Evolutionary conservation across 2,113 vertebrate genomes (phyloP).

Genomic region (Sardina pilchardus): DNA sequence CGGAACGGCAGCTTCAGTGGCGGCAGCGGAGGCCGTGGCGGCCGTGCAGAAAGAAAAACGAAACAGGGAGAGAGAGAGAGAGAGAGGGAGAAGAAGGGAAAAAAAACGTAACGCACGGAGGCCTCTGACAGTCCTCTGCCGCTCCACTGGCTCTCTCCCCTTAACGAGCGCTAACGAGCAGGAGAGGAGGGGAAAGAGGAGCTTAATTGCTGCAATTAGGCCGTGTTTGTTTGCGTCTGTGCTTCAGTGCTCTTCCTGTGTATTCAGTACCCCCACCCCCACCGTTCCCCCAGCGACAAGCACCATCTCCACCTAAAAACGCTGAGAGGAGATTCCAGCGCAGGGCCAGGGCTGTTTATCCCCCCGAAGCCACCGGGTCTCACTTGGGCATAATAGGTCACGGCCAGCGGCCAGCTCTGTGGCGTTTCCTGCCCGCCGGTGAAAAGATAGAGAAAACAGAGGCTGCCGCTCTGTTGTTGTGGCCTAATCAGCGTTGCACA

Average conservation of each 20-base stretch:
- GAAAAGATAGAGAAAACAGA: not conserved
- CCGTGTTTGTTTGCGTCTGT: constrained; percentile 66
- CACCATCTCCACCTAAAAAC: not conserved
- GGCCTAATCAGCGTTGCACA: not conserved
- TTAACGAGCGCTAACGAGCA: constrained; percentile 65
- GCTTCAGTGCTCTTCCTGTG: constrained; percentile 60
- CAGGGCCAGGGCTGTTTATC: not conserved
- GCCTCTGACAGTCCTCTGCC: constrained; percentile 45
- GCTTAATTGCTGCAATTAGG: constrained; percentile 60
- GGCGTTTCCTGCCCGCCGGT: not conserved
- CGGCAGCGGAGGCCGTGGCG: not conserved
- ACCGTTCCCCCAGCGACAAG: not conserved
- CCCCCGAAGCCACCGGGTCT: not conserved
- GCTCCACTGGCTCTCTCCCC: constrained; percentile 54
- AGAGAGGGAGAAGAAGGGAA: too few species aligned
- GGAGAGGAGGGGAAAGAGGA: constrained; percentile 51
- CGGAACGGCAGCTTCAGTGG: constrained; percentile 4
- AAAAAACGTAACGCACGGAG: not conserved
- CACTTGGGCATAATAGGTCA: not conserved
- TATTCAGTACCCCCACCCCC: constrained; percentile 27
- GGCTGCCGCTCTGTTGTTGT: not conserved
- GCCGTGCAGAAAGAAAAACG: not conserved
- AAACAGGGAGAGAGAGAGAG: too few species aligned
- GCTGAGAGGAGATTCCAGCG: not conserved
- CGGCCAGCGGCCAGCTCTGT: not conserved